A percentile compares a stretch with the other conserved stretches of the same genome.
These are phyloP conservation scores for Thysanoteuthis rhombus DNA, from an alignment of 2,888 invertebrate species.

Conservation along the genomic window DNA sequence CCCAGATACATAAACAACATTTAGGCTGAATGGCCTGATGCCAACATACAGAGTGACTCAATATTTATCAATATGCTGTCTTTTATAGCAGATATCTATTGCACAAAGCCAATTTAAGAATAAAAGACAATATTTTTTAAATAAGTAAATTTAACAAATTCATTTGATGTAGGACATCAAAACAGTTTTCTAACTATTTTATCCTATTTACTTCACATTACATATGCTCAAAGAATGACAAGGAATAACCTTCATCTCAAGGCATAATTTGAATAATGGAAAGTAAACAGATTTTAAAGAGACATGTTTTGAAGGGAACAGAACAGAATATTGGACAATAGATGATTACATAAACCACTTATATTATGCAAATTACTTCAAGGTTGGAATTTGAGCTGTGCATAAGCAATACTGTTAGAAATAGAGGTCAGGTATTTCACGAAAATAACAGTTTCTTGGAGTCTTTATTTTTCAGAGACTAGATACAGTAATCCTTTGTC, in stretches of 20 bases:
- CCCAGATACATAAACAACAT: conserved; percentile 12
- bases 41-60: neutral
- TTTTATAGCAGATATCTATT: neutral
- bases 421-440: neutral
- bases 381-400: neutral
- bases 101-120: neutral
- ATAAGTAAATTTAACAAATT: neutral
- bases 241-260: neutral
- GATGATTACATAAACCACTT: neutral
- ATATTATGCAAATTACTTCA: neutral
- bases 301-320: neutral
- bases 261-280: neutral
- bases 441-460: no score
- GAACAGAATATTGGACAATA: neutral
- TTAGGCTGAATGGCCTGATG: neutral
- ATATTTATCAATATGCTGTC: neutral
- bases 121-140: neutral
- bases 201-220: neutral
- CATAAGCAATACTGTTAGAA: neutral
- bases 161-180: conserved; percentile 12
- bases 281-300: neutral
- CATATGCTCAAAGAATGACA: neutral
- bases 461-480: neutral
- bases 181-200: neutral
- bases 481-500: neutral